Base-by-base conservation (phyloP, 2,797 vertebrate genomes). In the Chloroceryle amazona region DNA sequence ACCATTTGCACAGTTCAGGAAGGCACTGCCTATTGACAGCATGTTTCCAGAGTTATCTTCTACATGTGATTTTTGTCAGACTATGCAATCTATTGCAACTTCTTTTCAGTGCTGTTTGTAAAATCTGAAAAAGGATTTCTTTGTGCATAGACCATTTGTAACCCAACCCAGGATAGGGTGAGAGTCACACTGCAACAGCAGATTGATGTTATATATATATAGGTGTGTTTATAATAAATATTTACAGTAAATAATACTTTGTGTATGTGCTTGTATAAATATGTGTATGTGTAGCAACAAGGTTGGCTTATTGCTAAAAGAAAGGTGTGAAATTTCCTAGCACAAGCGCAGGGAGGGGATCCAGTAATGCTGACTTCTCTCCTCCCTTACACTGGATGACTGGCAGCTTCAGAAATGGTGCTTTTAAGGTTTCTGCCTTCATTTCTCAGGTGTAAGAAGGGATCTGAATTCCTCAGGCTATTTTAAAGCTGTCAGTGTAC, bases 1-100 rank as follows among this genome's bases (percentile, higher is more conserved):
- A 3, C 33, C 0, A 0, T 82, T 79, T 62, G 20, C 54, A 35
- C 13, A 1, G 12, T 33, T 68, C 23, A 25, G 57, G 31, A 44
- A 22, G 42, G 62, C 22, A 5, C 44, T 72, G 71, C 4, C 2
- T 6, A 2, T 25, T 39, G 73, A 10, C 58, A 54, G 42, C 44
- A 9, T 0, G 0, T 62, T 39, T 26, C 44, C 68, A 66, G 66
- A 1, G 1, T 68, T 47, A 13, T 10, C 67, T 52, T 31, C 28
- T 66, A 0, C 9, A 0, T 0, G 1, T 3, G 1, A 33, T 63
- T 52, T 1, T 0, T 61, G 75, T 71, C 84, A 66, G 46, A 57
- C 31, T 9, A 1, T 11, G 9, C 47, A 33, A 20, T 33, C 42
- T 57, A 1, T 57, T 46, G 41, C 39, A 54, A 1, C n/a, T 75